A percentile compares a stretch with the other conserved stretches of the same genome.
phyloP scores from a whole-genome alignment of 2,888 invertebrate species.

The Eristalis pertinax region DNA sequence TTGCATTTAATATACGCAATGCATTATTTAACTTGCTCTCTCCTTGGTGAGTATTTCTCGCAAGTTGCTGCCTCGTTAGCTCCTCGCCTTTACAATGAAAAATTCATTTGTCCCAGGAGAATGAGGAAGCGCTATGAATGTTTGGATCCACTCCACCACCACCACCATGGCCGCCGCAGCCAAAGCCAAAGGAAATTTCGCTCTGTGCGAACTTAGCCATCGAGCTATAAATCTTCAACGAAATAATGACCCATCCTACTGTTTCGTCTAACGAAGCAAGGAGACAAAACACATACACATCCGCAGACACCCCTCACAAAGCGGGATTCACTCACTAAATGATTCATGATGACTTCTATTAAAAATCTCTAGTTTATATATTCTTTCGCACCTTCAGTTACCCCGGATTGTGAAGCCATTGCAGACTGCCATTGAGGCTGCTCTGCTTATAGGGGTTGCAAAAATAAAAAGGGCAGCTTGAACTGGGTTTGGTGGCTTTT shows the following conservation, averaged over 20 bases:
- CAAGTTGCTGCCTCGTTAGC: constrained; percentile 42
- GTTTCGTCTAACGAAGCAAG: constrained; percentile 35
- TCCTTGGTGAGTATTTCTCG: constrained; percentile 36
- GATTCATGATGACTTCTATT: constrained; percentile 72
- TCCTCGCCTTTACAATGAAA: constrained; percentile 60
- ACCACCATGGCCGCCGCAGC: not conserved
- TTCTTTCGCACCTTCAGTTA: constrained; percentile 67
- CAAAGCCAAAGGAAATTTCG: constrained; percentile 35
- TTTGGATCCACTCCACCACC: constrained; percentile 9
- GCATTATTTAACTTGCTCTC: constrained; percentile 58
- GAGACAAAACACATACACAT: constrained; percentile 31
- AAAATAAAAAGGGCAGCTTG: constrained; percentile 8
- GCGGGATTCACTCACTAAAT: constrained; percentile 62
- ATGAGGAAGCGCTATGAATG: constrained; percentile 28
- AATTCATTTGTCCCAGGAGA: constrained; percentile 67
- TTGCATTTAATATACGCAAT: constrained; percentile 71
- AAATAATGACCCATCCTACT: constrained; percentile 65
- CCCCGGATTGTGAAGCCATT: constrained; percentile 18
- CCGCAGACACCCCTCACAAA: constrained; percentile 2
- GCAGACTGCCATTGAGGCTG: not conserved
- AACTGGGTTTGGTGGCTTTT: constrained; percentile 4
- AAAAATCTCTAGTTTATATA: constrained; percentile 69
- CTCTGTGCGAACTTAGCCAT: constrained; percentile 51
- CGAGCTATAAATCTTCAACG: constrained; percentile 61
- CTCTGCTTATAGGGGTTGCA: constrained; percentile 14